These are phyloP conservation scores for Nemotelus pantherinus DNA, from an alignment of 2,888 invertebrate genomes.

Conservation along the genomic window DNA sequence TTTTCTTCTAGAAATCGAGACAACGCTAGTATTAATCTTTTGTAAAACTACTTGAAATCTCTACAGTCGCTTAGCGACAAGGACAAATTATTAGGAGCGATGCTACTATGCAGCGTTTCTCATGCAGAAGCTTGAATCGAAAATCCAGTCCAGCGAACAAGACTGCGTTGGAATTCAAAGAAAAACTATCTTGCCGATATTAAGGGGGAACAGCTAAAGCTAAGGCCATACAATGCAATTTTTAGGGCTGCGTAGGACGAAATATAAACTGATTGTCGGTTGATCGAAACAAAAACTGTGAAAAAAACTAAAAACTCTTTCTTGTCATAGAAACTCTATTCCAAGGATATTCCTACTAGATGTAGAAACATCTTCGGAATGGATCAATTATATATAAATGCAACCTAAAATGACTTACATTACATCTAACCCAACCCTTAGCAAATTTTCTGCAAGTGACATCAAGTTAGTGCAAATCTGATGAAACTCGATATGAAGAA, in stretches of 20 bases:
- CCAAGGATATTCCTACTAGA: too few species aligned
- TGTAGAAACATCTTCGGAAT: too few species aligned
- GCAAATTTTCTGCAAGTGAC: not conserved
- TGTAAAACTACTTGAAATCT: constrained; percentile 7
- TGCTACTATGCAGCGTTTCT: constrained; percentile 2
- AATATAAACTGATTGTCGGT: not conserved
- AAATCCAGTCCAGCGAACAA: not conserved
- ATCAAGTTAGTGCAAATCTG: not conserved
- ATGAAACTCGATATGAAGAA: constrained; percentile 19
- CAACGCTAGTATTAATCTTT: constrained; percentile 16
- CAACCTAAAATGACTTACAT: too few species aligned
- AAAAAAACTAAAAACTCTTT: not conserved
- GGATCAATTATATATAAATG: too few species aligned
- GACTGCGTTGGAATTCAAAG: too few species aligned
- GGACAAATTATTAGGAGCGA: constrained; percentile 9
- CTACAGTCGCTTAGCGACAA: constrained; percentile 22
- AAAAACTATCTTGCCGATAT: too few species aligned
- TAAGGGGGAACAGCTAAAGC: too few species aligned
- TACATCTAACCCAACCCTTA: too few species aligned
- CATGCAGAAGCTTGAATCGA: constrained; percentile 10
- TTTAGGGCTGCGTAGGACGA: too few species aligned
- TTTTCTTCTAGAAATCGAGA: not conserved
- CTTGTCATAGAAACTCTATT: too few species aligned
- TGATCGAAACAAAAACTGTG: not conserved
- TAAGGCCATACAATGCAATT: too few species aligned